Percentiles rank a stretch among this genome's conserved stretches.
Evolutionary conservation across 2,113 vertebrate genomes (phyloP).

Genomic region (Opisthocomus hoazin): DNA sequence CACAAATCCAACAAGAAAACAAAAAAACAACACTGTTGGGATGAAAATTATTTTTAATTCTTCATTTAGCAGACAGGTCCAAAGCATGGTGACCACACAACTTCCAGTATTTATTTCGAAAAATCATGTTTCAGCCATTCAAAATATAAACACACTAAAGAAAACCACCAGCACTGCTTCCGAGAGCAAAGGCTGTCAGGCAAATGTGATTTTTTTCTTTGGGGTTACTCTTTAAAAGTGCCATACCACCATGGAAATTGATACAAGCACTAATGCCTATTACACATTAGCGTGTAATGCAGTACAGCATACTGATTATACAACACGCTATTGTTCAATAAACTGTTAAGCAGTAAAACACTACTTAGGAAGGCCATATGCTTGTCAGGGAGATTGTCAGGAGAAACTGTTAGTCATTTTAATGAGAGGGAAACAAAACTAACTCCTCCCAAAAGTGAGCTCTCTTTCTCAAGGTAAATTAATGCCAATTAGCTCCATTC

Average conservation of each 20-base stretch:
- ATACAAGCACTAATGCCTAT: constrained; percentile 36
- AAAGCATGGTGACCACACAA: neutral
- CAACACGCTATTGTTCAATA: constrained; percentile 21
- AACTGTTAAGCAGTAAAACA: constrained; percentile 34
- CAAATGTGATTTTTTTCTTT: neutral
- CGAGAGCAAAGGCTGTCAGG: neutral
- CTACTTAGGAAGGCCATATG: neutral
- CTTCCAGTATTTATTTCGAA: neutral
- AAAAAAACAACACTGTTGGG: neutral
- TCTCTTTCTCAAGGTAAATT: constrained; percentile 24
- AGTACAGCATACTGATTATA: neutral
- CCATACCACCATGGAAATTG: constrained; percentile 40
- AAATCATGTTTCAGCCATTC: neutral
- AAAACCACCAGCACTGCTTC: neutral
- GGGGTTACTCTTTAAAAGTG: neutral
- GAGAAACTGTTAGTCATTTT: constrained; percentile 38
- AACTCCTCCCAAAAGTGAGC: neutral
- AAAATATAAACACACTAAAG: neutral
- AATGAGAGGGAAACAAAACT: constrained; percentile 26
- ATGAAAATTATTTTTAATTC: neutral
- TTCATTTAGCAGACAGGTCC: neutral
- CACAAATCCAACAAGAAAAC: too few species aligned
- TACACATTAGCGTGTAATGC: neutral
- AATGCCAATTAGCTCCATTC: neutral
- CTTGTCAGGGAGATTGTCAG: constrained; percentile 20